Conservation (phyloP, 2,888 invertebrate genomes). For the Agriotes lineatus region DNA sequence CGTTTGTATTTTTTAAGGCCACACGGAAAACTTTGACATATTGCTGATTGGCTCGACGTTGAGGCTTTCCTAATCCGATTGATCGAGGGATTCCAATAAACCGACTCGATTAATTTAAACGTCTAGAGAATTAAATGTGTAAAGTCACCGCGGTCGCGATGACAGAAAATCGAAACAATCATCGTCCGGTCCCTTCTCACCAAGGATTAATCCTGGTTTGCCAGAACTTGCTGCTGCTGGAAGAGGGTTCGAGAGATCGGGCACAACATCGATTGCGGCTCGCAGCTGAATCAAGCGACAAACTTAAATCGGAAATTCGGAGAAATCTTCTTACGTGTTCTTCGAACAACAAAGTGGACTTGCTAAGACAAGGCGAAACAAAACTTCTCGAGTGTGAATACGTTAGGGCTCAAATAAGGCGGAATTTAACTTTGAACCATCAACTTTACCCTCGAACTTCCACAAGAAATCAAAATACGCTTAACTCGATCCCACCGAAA, state of each 20-base stretch:
- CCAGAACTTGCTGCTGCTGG: slow-evolving; percentile 4
- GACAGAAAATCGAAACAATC: slow-evolving; percentile 34
- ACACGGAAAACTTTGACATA: too few relatives aligned
- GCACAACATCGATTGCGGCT: slow-evolving; percentile 40
- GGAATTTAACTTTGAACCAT: slow-evolving; percentile 47
- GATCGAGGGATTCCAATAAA: too few relatives aligned
- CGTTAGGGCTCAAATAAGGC: slow-evolving; percentile 45
- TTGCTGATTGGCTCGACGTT: too few relatives aligned
- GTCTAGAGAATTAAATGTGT: slow-evolving; percentile 8
- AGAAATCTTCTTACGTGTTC: slow-evolving; percentile 52
- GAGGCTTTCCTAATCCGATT: not conserved
- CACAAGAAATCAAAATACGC: slow-evolving; percentile 45
- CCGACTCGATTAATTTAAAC: not conserved
- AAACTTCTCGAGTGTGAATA: slow-evolving; percentile 51
- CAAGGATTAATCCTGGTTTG: slow-evolving; percentile 16
- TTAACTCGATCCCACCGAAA: slow-evolving; percentile 36
- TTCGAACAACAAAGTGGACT: slow-evolving; percentile 52
- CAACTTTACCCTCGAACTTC: slow-evolving; percentile 39
- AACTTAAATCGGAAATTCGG: slow-evolving; percentile 52
- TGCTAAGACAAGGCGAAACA: slow-evolving; percentile 46
- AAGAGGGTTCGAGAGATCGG: slow-evolving; percentile 20
- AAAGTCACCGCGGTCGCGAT: slow-evolving; percentile 8
- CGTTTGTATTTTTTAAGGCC: too few relatives aligned
- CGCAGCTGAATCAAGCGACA: slow-evolving; percentile 45
- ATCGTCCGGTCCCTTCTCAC: slow-evolving; percentile 14